Base-by-base conservation (phyloP, 2,113 vertebrate species). In the Lagopus muta region DNA sequence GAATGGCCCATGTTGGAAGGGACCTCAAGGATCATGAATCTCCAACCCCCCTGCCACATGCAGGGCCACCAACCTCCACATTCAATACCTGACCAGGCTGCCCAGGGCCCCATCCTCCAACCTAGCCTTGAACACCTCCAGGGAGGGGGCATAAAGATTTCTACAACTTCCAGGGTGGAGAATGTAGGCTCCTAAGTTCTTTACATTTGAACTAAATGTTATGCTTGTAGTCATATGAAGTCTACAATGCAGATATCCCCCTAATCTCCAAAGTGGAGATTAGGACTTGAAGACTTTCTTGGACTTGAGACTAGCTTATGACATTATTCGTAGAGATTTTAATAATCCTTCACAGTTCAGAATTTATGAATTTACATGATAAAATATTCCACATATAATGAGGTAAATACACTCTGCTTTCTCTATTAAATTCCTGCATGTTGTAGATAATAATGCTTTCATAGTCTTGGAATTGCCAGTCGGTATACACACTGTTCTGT, bases 111-210 rank as follows among this genome's bases (percentile, higher is more conserved):
- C 48, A 50, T 50, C 48, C 48, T 50, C 48, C 48, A 50, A 13
- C 22, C 48, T 24, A 11, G 21, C 47, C 47, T 48, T 48, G 21
- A 24, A 48, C 47, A 12, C 47, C 11, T 50, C 48, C 48, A 7
- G 21, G 47, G 47, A 48, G 6, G 20, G 20, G 20, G 47, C 47
- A 48, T 48, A 48, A 48, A 76, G 36, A 34, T 16, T 73, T 77
- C 11, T 79, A 11, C n/a, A 4, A 0, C 6, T 91, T 58, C 8
- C 14, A 30, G 0, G 7, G 20, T 54, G 20, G 24, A 4, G n/a
- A 74, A 54, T 10, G 45, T 45, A 4, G 36, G 50, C 27, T 86
- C 19, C 45, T 61, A 40, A 77, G 5, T 86, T 86, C 58, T 90
- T 67, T 55, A 17, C 8, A 11, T 16, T 62, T 2, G 28, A 38